These are phyloP conservation scores for Peromyscus polionotus DNA, from an alignment of 2,113 vertebrate species.

Conservation along the genomic window DNA sequence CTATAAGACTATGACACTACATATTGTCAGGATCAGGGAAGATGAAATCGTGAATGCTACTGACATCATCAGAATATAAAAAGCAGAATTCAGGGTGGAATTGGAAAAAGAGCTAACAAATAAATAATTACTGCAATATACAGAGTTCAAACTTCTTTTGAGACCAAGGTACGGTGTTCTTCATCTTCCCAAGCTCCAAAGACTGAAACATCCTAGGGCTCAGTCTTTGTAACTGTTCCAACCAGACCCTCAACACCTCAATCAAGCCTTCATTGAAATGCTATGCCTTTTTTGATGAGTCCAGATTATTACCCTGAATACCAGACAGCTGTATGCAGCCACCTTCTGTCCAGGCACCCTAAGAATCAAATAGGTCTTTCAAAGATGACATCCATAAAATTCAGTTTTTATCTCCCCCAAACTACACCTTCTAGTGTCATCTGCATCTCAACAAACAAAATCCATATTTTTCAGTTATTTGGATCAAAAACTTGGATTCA, in stretches of 20 bases:
- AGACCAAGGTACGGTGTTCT: background rate
- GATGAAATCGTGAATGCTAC: background rate
- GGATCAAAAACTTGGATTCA: background rate
- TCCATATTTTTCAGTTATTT: background rate
- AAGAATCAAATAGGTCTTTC: background rate
- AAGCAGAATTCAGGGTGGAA: background rate
- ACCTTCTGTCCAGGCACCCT: background rate
- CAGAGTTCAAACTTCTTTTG: background rate
- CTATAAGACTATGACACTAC: background rate
- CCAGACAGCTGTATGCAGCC: background rate
- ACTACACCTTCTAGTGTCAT: background rate
- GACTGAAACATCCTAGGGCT: background rate
- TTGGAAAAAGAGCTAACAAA: background rate
- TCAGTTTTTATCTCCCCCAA: background rate
- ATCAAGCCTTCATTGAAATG: background rate
- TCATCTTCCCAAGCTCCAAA: background rate
- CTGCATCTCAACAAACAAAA: background rate
- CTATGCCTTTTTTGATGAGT: background rate
- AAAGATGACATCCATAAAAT: background rate
- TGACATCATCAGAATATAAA: background rate
- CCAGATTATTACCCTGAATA: background rate
- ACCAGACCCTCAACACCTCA: background rate
- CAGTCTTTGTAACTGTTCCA: background rate
- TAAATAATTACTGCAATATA: background rate
- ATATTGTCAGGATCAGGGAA: background rate